Evolutionary conservation across 2,797 vertebrate genomes (phyloP).

Genomic region (Masticophis lateralis): DNA sequence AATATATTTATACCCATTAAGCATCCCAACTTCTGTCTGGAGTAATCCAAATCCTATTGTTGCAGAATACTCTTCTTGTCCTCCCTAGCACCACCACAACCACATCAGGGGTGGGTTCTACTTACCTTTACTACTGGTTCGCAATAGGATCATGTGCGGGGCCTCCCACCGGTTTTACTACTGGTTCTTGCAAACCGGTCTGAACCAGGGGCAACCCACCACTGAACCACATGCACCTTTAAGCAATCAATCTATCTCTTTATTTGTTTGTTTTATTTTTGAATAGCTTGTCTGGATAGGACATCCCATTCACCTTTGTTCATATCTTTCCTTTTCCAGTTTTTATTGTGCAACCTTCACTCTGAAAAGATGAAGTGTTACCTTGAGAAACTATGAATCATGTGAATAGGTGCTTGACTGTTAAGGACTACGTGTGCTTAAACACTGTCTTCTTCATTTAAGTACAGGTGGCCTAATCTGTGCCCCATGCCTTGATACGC

Average conservation of each 20-base stretch:
- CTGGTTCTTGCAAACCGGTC: no score
- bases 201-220: no score
- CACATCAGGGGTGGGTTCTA: no score
- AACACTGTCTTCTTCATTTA: conserved; percentile 92
- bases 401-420: conserved; percentile 91
- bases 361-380: conserved; percentile 85
- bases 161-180: no score
- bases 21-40: neutral
- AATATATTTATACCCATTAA: no score
- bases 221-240: neutral
- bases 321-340: conserved; percentile 75
- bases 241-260: neutral
- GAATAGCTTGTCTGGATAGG: neutral
- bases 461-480: conserved; percentile 88
- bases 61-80: neutral
- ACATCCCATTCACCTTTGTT: neutral
- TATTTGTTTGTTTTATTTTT: neutral
- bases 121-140: no score
- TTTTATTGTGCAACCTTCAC: conserved; percentile 75
- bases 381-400: conserved; percentile 85
- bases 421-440: conserved; percentile 89
- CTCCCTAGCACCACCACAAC: neutral
- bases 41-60: neutral
- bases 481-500: conserved; percentile 90
- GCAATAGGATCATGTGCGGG: no score